These are phyloP conservation scores for Orthosia gothica DNA, from an alignment of 2,888 invertebrate genomes.

Conservation along the genomic window DNA sequence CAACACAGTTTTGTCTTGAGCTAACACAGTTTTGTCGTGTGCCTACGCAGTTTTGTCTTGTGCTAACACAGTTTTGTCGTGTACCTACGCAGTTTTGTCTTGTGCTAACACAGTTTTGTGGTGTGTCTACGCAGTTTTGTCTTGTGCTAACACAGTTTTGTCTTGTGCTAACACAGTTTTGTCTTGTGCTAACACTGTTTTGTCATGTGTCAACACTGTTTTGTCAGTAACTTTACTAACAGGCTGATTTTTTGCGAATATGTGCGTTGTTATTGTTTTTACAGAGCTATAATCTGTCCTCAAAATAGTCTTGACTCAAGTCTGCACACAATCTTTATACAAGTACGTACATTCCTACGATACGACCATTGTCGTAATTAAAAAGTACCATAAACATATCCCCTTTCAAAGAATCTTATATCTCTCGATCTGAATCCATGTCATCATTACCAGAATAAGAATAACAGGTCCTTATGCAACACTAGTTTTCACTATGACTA, in stretches of 20 bases:
- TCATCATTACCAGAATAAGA: not conserved
- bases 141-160: not conserved
- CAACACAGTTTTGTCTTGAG: not conserved
- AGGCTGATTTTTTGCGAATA: not conserved
- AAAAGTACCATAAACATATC: not conserved
- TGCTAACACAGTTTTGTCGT: not conserved
- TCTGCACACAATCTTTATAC: no score
- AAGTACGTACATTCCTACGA: not conserved
- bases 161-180: not conserved
- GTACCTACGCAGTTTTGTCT: not conserved
- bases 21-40: not conserved
- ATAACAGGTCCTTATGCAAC: not conserved
- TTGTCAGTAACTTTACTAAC: not conserved
- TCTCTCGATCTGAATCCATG: not conserved
- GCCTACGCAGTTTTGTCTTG: not conserved
- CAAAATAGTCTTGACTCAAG: not conserved
- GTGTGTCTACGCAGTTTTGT: not conserved
- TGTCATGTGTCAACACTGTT: not conserved
- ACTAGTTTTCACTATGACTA: no score
- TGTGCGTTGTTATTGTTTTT: not conserved
- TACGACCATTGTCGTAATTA: not conserved
- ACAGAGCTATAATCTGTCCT: no score
- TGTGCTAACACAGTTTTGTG: not conserved
- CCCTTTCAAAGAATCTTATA: not conserved
- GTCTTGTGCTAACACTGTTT: not conserved